Conservation (phyloP, 2,797 vertebrate species). For the Podarcis siculus region DNA sequence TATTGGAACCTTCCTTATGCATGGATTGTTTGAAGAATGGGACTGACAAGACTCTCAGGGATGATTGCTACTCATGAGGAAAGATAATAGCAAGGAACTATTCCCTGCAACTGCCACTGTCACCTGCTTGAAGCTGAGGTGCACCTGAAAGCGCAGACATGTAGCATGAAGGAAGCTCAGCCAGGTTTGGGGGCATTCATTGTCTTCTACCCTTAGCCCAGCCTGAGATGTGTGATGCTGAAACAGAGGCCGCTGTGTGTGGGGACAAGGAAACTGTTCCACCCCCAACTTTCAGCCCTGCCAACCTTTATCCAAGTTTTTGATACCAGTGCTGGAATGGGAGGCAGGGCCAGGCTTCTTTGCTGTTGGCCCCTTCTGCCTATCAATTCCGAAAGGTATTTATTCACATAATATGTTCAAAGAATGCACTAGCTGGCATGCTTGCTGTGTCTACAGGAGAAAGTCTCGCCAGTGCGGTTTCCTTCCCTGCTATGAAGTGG, state of each 20-base stretch:
- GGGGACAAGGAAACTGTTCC: neutral
- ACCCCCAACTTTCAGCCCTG: neutral
- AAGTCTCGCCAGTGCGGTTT: slow-evolving; percentile 26
- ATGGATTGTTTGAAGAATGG: neutral
- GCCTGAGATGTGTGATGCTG: neutral
- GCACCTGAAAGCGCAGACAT: neutral
- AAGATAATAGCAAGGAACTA: neutral
- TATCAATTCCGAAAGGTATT: neutral
- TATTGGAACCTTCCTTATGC: neutral
- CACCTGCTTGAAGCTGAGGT: neutral
- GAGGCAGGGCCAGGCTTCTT: neutral
- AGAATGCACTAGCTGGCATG: neutral
- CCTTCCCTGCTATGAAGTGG: slow-evolving; percentile 45
- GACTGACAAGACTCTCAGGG: neutral
- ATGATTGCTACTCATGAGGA: neutral
- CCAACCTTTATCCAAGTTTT: neutral
- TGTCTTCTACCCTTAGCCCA: neutral
- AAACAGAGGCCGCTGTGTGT: neutral
- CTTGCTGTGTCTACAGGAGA: neutral
- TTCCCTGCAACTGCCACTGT: neutral
- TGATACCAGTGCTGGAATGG: neutral
- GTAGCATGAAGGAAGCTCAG: neutral
- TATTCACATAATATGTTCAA: neutral
- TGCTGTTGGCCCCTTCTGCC: neutral
- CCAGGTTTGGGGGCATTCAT: neutral